phyloP scores from a whole-genome alignment of 2,888 invertebrate species.

The Dolichopus griseipennis region DNA sequence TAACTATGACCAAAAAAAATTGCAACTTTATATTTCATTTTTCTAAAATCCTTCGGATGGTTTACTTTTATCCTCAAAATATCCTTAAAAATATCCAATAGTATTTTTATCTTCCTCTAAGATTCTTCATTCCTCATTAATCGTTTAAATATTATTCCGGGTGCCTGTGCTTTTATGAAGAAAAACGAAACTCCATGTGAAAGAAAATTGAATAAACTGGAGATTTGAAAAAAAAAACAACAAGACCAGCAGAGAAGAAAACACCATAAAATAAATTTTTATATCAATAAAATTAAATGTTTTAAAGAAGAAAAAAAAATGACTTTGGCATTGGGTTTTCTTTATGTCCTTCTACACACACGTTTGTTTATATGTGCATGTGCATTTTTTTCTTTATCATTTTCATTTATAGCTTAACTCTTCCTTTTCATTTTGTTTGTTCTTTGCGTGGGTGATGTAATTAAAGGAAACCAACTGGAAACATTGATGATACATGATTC shows the following conservation, averaged over 20 bases:
- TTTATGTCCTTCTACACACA: not conserved
- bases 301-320: not conserved
- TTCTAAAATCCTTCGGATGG: too few species aligned
- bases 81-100: too few species aligned
- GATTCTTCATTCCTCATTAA: too few species aligned
- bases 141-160: too few species aligned
- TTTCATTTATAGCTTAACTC: not conserved
- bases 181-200: too few species aligned
- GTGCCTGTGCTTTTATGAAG: too few species aligned
- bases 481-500: conserved; percentile 9
- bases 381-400: not conserved
- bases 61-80: too few species aligned
- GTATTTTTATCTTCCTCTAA: too few species aligned
- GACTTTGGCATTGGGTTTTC: not conserved
- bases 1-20: too few species aligned
- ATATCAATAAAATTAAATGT: not conserved
- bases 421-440: not conserved
- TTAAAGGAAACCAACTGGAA: conserved; percentile 11
- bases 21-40: too few species aligned
- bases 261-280: not conserved
- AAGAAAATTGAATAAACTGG: too few species aligned
- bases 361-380: not conserved
- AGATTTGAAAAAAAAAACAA: too few species aligned
- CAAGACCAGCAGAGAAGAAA: not conserved
- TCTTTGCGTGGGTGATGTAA: not conserved